Base-by-base conservation (phyloP, 2,113 vertebrate species). In the Poeciliopsis prolifica region DNA sequence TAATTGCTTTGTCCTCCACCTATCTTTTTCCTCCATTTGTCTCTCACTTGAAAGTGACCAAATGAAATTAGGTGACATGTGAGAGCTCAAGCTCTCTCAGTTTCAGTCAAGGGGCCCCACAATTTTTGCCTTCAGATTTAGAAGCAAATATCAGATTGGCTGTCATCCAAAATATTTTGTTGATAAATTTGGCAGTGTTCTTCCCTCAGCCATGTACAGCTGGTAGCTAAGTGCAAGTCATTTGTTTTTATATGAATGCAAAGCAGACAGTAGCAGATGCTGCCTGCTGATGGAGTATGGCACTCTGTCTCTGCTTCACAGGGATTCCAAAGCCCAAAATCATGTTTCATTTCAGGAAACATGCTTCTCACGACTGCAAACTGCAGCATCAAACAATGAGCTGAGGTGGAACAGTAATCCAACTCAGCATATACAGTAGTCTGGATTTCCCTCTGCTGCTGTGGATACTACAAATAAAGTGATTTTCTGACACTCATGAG, bases 1-100 rank as follows among this genome's bases (percentile, higher is more conserved):
- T 90, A 93, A 94, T 92, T 92, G 89, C 87, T 90, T 91, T 85
- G 88, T 90, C 86, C 85, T 89, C 74, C 86, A 71, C 88, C 82
- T 70, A 58, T 79, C 87, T 75, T 69, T 70, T 75, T 61, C 65
- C 75, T 79, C 67, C 70, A 40, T 44, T 84, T 73, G 63, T 61
- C 75, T 69, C 75, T 64, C 63, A 72, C 48, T 82, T 80, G 80
- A 82, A 90, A 86, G 58, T 77, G 88, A 81, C 77, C 78, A 79
- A 90, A 92, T 88, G 70, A 86, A 84, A 91, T 80, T 70, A 79
- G 77, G 77, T 74, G 81, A 79, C 70, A 63, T 68, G 37, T 5
- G 61, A 65, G 80, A 67, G 42, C 70, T 12, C 22, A 19, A 68
- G 64, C 68, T 66, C 44, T 66, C 44, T 66, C 68, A 60, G 37